These are phyloP conservation scores for Lasioglossum leucozonium DNA, from an alignment of 2,888 invertebrate species.

Conservation along the genomic window DNA sequence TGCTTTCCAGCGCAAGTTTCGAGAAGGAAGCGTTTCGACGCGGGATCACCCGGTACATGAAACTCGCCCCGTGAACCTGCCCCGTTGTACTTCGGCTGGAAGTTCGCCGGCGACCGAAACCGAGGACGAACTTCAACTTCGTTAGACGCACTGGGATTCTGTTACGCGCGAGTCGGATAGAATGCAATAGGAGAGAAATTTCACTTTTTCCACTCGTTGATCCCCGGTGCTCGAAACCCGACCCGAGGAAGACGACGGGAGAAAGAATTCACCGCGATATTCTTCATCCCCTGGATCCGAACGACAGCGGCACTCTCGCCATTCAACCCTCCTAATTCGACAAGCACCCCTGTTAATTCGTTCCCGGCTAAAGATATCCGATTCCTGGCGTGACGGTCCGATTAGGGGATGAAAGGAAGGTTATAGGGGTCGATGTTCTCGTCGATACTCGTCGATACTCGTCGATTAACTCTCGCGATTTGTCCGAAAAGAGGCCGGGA, in stretches of 20 bases:
- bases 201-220: neutral
- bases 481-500: conserved; percentile 21
- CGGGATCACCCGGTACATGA: conserved; percentile 6
- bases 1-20: neutral
- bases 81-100: neutral
- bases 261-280: neutral
- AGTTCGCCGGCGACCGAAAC: neutral
- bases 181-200: neutral
- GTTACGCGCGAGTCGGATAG: neutral
- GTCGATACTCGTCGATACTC: conserved; percentile 54
- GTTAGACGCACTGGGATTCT: conserved; percentile 7
- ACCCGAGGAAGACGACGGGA: neutral
- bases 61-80: neutral
- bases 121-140: neutral
- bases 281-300: neutral
- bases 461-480: conserved; percentile 65
- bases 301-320: neutral
- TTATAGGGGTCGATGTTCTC: conserved; percentile 16
- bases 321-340: neutral
- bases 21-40: neutral
- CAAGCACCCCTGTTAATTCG: conserved; percentile 38
- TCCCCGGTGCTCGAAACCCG: neutral
- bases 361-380: neutral
- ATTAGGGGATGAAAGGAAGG: neutral
- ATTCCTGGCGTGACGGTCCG: neutral